Percentiles rank a stretch among this genome's conserved stretches.
phyloP scores from a whole-genome alignment of 1,140 invertebrate genomes.

The Ruditapes philippinarum region DNA sequence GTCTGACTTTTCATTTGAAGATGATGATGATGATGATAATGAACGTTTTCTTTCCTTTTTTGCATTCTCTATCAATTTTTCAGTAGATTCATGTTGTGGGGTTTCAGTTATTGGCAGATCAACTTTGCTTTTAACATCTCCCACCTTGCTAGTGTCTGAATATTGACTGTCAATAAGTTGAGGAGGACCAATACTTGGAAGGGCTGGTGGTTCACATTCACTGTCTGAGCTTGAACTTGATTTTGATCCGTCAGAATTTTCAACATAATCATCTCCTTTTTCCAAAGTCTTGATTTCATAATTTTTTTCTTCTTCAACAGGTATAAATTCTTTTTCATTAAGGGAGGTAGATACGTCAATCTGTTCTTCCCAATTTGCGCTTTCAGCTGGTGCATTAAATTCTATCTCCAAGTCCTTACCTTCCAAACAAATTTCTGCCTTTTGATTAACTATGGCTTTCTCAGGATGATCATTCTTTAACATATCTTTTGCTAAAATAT shows the following conservation, averaged over 20 bases:
- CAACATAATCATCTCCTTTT: slow-evolving; percentile 3
- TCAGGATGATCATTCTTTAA: neutral
- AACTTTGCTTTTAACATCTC: neutral
- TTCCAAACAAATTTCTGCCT: no score
- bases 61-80: no score
- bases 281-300: neutral
- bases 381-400: no score
- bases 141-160: neutral
- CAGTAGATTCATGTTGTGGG: no score
- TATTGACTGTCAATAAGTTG: neutral
- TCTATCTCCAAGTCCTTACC: no score
- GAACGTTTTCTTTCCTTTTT: no score
- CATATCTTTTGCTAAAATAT: neutral
- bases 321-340: neutral
- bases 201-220: neutral
- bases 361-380: no score
- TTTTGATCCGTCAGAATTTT: neutral
- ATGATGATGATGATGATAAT: no score
- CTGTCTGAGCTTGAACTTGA: slow-evolving; percentile 6
- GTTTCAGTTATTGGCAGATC: no score
- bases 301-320: neutral
- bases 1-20: no score
- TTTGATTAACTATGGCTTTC: no score
- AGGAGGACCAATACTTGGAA: slow-evolving; percentile 6
- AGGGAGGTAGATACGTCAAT: neutral